Evolutionary conservation across 2,888 invertebrate genomes (phyloP).

Genomic region (Archips xylosteana): DNA sequence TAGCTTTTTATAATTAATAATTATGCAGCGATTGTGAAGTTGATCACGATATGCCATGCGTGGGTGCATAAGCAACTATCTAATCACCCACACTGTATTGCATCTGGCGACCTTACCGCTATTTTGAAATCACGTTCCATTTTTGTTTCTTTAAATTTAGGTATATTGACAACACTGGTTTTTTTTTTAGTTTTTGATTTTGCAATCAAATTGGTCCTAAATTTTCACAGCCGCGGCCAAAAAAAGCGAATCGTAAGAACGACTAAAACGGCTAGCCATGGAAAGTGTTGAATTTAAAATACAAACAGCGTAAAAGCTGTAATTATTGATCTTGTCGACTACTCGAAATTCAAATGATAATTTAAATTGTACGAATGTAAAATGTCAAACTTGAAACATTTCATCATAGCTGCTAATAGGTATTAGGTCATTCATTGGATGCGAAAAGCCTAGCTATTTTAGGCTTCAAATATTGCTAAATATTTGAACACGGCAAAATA

Average conservation of each 20-base stretch:
- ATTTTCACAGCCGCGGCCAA: too few species aligned
- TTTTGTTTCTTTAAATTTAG: conserved; percentile 11
- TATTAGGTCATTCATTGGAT: conserved; percentile 35
- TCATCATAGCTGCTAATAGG: conserved; percentile 34
- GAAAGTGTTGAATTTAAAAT: too few species aligned
- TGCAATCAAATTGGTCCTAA: too few species aligned
- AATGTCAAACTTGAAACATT: conserved; percentile 3
- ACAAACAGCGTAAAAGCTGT: too few species aligned
- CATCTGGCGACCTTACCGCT: conserved; percentile 24
- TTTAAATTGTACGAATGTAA: not conserved
- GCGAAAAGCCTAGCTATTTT: conserved; percentile 19
- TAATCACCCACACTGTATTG: conserved; percentile 37
- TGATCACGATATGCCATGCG: conserved; percentile 24
- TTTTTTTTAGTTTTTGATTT: too few species aligned
- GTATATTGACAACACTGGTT: not conserved
- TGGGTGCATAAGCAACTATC: conserved; percentile 23
- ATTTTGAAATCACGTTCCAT: conserved; percentile 30
- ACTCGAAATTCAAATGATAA: too few species aligned
- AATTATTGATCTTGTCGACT: too few species aligned
- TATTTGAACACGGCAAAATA: conserved; percentile 34
- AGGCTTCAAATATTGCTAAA: conserved; percentile 32
- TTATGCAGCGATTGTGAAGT: conserved; percentile 39
- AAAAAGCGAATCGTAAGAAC: too few species aligned
- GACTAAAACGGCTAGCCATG: too few species aligned
- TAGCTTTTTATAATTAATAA: conserved; percentile 24